A percentile compares a stretch with the other conserved stretches of the same genome.
phyloP scores from a whole-genome alignment of 2,888 invertebrate genomes.

The Loripinus fragilis region DNA sequence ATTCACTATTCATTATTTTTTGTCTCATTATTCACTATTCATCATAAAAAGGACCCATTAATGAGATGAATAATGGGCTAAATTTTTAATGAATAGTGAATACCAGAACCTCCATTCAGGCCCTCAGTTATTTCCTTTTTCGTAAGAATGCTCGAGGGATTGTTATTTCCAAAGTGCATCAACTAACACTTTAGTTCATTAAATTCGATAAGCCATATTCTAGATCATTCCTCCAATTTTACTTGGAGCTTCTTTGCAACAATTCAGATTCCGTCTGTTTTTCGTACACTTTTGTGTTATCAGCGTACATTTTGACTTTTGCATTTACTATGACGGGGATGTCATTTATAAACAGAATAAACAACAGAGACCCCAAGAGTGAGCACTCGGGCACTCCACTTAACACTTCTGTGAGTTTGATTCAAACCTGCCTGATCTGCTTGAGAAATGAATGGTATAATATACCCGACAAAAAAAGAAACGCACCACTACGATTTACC shows the following conservation, averaged over 20 bases:
- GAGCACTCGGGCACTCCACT: conserved; percentile 3
- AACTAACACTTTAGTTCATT: conserved; percentile 7
- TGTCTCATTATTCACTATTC: no score
- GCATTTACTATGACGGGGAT: neutral
- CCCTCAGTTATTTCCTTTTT: neutral
- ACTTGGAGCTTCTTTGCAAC: neutral
- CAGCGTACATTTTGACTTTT: conserved; percentile 1
- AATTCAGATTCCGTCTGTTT: neutral
- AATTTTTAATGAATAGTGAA: no score
- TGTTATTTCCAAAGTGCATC: neutral
- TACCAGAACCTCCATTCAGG: no score
- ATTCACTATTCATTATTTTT: no score
- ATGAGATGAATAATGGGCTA: no score
- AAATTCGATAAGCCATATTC: conserved; percentile 2
- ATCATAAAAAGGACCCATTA: no score
- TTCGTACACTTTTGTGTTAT: neutral
- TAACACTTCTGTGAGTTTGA: no score
- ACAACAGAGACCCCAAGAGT: neutral
- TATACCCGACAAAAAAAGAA: no score
- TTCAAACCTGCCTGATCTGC: no score
- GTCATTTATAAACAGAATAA: neutral
- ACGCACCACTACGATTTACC: no score
- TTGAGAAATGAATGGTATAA: no score
- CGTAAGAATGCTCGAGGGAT: neutral
- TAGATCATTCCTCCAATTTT: neutral